phyloP scores from a whole-genome alignment of 1,140 invertebrate genomes.

The Agrilus planipennis region DNA sequence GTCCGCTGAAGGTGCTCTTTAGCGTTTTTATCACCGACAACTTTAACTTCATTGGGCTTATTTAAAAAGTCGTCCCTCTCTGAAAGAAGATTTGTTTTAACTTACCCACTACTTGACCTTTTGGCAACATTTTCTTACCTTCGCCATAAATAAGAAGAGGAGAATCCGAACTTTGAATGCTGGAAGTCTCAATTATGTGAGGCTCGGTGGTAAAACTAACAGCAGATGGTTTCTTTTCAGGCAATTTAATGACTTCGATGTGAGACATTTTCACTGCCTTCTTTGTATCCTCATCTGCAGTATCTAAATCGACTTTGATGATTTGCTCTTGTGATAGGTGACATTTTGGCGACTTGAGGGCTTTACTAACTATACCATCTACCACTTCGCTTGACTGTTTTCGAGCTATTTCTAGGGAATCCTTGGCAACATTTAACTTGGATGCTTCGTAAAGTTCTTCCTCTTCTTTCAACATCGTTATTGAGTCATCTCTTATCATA shows the following conservation, averaged over 20 bases:
- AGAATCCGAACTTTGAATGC: too few species aligned
- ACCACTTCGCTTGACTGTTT: constrained; percentile 6
- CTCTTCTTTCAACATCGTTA: too few species aligned
- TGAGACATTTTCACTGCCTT: constrained; percentile 12
- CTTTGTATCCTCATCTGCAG: constrained; percentile 6
- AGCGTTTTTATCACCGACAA: constrained; percentile 13
- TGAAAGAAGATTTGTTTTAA: too few species aligned
- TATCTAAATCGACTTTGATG: not conserved
- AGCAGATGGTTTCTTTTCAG: constrained; percentile 1
- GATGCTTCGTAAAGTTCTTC: too few species aligned
- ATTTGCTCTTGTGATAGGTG: not conserved
- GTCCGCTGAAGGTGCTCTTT: constrained; percentile 13
- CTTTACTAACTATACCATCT: too few species aligned
- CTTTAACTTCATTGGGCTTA: too few species aligned
- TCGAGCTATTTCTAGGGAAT: constrained; percentile 15
- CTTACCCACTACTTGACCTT: too few species aligned
- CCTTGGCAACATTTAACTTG: constrained; percentile 9
- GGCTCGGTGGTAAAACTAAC: not conserved
- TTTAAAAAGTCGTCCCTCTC: too few species aligned
- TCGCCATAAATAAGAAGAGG: too few species aligned
- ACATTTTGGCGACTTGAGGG: constrained; percentile 5
- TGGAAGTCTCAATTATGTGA: too few species aligned
- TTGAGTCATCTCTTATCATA: too few species aligned
- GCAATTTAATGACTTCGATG: constrained; percentile 11
- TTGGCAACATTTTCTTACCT: too few species aligned